Evolutionary conservation across 2,797 vertebrate species (phyloP), one percentile per base, ranked within the genome.

Genomic region (Bradypodion pumilum): DNA sequence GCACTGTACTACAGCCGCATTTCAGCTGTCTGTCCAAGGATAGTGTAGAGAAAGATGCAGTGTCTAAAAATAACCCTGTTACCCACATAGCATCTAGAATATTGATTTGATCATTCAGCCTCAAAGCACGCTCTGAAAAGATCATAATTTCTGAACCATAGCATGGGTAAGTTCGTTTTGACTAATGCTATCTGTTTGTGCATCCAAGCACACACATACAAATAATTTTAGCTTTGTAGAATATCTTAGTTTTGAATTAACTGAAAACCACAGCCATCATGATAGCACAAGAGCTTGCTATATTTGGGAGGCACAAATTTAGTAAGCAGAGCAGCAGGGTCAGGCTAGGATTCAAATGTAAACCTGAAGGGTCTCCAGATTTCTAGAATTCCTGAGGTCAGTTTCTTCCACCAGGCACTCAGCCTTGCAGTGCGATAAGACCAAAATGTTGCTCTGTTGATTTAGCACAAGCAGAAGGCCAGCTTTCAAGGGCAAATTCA

Each of bases 31-130:
- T 85, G 63, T 82, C 59, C 59, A 75, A 72, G 62, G 40, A 25
- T 81, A 80, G 6, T 81, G 60, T 52, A 27, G 72, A 27, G 27
- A 66, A 75, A 44, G 84, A 79, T 5, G 29, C 1, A 63, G 81
- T 42, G 44, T 85, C 87, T 90, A 90, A 90, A 93, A 92, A 86
- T 69, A 92, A 68, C 1, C 3, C 12, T 25, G 44, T 49, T 68
- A 82, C 79, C 60, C 73, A 78, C 6, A 35, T 40, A 87, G 60
- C 62, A 86, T 82, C 84, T 83, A 72, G 86, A 81, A 1, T 4
- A 44, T 42, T 70, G 2, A 81, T 72, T 86, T 37, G 59, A 35
- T 70, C 72, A 69, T 83, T 88, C 52, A 40, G 76, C 72, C 23
- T 78, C 82, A 65, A 40, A 74, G 52, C 49, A 76, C 35, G 42